Evolutionary conservation across 2,113 vertebrate genomes (phyloP).

Genomic region (Balaenoptera acutorostrata): DNA sequence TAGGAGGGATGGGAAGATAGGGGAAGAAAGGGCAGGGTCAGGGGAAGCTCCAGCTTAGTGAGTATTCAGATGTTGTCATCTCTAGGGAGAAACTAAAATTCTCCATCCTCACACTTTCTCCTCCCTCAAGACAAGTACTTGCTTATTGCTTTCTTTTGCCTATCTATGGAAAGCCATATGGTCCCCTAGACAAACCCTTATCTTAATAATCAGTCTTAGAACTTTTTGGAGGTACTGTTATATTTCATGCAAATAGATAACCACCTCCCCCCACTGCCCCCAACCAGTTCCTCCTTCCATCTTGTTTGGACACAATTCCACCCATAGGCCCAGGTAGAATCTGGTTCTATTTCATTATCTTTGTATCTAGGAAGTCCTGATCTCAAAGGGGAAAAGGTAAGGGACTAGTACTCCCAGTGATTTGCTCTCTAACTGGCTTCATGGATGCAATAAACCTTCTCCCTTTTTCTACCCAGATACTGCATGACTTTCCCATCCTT

Average conservation of each 20-base stretch:
- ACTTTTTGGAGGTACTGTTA: not conserved
- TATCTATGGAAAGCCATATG: not conserved
- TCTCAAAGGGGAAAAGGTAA: not conserved
- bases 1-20: conserved; percentile 40
- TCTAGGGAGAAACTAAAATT: not conserved
- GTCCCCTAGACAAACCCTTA: not conserved
- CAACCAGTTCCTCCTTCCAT: not conserved
- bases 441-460: not conserved
- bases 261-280: not conserved
- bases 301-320: not conserved
- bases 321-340: not conserved
- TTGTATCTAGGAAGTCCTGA: not conserved
- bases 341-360: not conserved
- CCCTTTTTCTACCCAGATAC: not conserved
- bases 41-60: not conserved
- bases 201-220: conserved; percentile 1
- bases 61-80: not conserved
- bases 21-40: conserved; percentile 43
- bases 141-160: not conserved
- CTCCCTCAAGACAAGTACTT: not conserved
- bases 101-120: not conserved
- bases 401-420: not conserved
- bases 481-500: not conserved
- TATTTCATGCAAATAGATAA: not conserved
- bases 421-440: not conserved